Percentiles rank a stretch among this genome's conserved stretches.
Conservation (phyloP, 2,888 invertebrate species). For the Ernsta delagoae region DNA sequence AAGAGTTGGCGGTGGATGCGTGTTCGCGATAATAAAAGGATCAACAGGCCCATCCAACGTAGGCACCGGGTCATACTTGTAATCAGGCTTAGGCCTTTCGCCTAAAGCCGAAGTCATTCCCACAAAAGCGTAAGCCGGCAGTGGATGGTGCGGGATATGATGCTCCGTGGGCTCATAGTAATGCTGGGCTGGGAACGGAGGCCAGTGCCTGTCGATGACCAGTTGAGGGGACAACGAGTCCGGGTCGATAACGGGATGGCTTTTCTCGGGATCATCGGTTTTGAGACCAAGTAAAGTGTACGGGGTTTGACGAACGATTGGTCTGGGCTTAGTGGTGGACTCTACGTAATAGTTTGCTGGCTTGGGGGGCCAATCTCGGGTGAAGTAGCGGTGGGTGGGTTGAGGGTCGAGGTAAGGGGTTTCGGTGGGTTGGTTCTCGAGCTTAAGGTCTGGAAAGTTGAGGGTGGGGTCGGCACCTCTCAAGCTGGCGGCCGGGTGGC, state of each 20-base stretch:
- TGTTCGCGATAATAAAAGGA: slow-evolving; percentile 66
- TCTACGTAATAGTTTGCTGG: slow-evolving; percentile 77
- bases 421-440: slow-evolving; percentile 44
- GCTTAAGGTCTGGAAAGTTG: slow-evolving; percentile 51
- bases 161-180: slow-evolving; percentile 70
- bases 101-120: slow-evolving; percentile 77
- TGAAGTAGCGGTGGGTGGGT: slow-evolving; percentile 73
- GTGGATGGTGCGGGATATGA: slow-evolving; percentile 65
- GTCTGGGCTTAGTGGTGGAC: slow-evolving; percentile 64
- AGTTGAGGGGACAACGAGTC: slow-evolving; percentile 72
- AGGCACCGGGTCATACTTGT: slow-evolving; percentile 73
- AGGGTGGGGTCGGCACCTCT: slow-evolving; percentile 79
- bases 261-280: slow-evolving; percentile 65
- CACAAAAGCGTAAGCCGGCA: slow-evolving; percentile 73
- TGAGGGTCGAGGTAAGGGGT: slow-evolving; percentile 60
- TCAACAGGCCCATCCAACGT: slow-evolving; percentile 71
- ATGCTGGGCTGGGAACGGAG: slow-evolving; percentile 77
- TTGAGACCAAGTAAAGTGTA: slow-evolving; percentile 74
- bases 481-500: slow-evolving; percentile 76
- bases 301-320: slow-evolving; percentile 61
- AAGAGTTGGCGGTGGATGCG: slow-evolving; percentile 67
- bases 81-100: slow-evolving; percentile 70
- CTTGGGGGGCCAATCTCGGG: slow-evolving; percentile 70
- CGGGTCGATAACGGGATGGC: slow-evolving; percentile 67
- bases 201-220: slow-evolving; percentile 73